phyloP scores from a whole-genome alignment of 2,797 vertebrate species.

The Myotis daubentonii region DNA sequence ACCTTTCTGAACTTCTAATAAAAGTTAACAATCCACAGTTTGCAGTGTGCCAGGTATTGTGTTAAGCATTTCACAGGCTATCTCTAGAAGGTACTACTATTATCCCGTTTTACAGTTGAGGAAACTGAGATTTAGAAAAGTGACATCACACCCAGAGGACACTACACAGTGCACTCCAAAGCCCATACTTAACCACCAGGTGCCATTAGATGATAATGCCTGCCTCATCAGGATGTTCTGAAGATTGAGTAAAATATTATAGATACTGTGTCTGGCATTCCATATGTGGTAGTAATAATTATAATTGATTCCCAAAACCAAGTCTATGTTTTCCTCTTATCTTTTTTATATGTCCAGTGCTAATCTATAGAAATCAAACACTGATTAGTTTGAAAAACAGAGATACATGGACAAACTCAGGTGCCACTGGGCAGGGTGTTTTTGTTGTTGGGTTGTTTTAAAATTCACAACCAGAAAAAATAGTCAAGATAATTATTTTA shows the following conservation, averaged over 20 bases:
- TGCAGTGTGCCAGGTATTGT: background rate
- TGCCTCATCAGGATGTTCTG: background rate
- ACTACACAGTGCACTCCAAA: background rate
- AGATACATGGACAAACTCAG: background rate
- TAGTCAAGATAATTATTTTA: background rate
- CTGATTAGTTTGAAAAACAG: constrained; percentile 16
- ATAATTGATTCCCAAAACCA: background rate
- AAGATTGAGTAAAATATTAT: background rate
- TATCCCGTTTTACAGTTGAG: background rate
- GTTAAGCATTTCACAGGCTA: background rate
- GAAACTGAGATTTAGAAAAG: background rate
- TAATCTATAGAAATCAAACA: background rate
- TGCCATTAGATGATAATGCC: background rate
- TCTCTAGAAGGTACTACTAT: background rate
- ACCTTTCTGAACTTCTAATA: background rate
- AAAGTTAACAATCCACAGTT: background rate
- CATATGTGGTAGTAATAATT: background rate
- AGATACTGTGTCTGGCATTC: background rate
- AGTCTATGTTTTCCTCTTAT: background rate
- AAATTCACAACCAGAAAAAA: constrained; percentile 5
- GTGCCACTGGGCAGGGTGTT: background rate
- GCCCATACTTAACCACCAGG: background rate
- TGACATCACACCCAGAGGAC: background rate
- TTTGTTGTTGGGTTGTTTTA: background rate
- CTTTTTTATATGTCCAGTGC: background rate